Evolutionary conservation across 2,888 invertebrate genomes (phyloP).

Genomic region (Sepiola atlantica): DNA sequence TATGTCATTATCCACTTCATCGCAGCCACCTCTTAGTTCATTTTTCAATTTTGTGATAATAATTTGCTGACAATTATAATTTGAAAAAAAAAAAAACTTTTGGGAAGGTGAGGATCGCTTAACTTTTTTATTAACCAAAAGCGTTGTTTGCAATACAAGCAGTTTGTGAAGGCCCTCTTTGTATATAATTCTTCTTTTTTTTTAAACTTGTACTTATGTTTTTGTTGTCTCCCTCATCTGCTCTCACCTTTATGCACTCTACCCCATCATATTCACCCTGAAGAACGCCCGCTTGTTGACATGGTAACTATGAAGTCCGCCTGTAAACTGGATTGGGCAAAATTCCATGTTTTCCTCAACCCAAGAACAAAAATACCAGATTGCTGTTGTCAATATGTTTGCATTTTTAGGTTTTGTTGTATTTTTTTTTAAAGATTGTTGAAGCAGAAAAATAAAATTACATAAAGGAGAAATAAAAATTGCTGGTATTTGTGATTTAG

Average conservation of each 20-base stretch:
- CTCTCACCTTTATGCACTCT: neutral
- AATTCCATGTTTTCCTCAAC: neutral
- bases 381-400: slow-evolving; percentile 2
- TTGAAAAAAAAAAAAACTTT: too few relatives aligned
- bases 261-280: neutral
- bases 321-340: neutral
- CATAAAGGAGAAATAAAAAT: neutral
- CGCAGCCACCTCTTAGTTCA: too few relatives aligned
- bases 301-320: neutral
- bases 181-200: neutral
- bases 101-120: too few relatives aligned
- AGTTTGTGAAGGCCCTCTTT: too few relatives aligned
- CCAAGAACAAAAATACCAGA: neutral
- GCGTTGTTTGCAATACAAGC: too few relatives aligned
- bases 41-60: too few relatives aligned
- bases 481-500: neutral
- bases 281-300: neutral
- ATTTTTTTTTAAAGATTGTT: neutral
- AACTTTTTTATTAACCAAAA: too few relatives aligned
- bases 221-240: neutral
- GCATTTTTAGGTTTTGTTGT: too few relatives aligned
- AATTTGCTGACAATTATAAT: too few relatives aligned
- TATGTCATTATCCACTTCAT: too few relatives aligned
- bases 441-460: neutral
- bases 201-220: neutral